Evolutionary conservation across 2,888 invertebrate genomes (phyloP).

Genomic region (Chrysomela aeneicollis): DNA sequence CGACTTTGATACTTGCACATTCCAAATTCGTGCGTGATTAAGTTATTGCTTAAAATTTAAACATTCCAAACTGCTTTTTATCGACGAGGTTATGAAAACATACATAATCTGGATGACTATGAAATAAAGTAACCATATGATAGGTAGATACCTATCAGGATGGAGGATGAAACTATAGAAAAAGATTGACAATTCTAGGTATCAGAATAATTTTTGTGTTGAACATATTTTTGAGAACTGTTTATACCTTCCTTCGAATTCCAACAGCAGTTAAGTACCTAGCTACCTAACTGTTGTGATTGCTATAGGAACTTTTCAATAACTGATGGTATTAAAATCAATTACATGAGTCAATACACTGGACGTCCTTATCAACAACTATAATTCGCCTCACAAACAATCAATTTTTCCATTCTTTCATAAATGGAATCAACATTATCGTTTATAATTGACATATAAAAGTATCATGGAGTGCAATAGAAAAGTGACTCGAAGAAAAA

Average conservation of each 20-base stretch:
- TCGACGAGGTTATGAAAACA: neutral
- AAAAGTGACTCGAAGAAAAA: neutral
- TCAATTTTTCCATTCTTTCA: neutral
- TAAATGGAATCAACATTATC: neutral
- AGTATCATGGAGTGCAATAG: neutral
- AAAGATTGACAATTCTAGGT: too few species aligned
- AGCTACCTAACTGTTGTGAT: too few species aligned
- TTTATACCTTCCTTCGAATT: too few species aligned
- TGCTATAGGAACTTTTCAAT: too few species aligned
- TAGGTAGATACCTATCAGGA: neutral
- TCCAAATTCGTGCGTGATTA: constrained; percentile 1
- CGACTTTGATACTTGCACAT: constrained; percentile 5
- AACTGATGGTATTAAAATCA: neutral
- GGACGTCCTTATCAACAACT: neutral
- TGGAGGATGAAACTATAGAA: too few species aligned
- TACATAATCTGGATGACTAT: neutral
- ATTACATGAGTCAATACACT: neutral
- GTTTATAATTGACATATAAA: too few species aligned
- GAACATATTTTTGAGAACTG: too few species aligned
- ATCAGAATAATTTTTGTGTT: too few species aligned
- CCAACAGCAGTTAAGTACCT: too few species aligned
- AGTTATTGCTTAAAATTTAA: neutral
- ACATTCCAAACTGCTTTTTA: neutral
- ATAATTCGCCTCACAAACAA: constrained; percentile 1
- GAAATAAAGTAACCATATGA: neutral